Evolutionary conservation across 2,888 invertebrate genomes (phyloP).

Genomic region (Lordiphosa fenestrarum): DNA sequence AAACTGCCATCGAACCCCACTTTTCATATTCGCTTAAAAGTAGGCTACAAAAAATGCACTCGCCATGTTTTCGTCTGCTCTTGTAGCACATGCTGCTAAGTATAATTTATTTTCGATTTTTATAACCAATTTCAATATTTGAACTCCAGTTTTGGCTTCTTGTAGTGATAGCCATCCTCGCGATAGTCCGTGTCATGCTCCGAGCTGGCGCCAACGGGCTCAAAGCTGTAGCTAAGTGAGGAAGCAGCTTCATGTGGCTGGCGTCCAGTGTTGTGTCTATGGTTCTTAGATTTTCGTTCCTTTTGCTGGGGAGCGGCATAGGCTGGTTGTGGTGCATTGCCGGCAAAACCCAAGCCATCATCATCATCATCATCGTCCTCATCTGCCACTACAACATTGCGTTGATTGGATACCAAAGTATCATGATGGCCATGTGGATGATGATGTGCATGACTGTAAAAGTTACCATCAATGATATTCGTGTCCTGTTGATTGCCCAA

Average conservation of each 20-base stretch:
- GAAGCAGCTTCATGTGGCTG: constrained; percentile 5
- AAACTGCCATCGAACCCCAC: constrained; percentile 26
- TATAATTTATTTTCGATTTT: constrained; percentile 23
- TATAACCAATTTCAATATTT: constrained; percentile 15
- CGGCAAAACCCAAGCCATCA: constrained; percentile 41
- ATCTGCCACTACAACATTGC: constrained; percentile 36
- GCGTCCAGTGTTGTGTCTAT: neutral
- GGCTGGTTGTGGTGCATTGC: constrained; percentile 39
- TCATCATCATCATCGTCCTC: constrained; percentile 53
- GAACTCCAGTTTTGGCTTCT: constrained; percentile 45
- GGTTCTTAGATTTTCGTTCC: constrained; percentile 1
- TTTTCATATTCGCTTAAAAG: constrained; percentile 16
- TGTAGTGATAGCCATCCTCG: constrained; percentile 65
- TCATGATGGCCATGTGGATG: constrained; percentile 13
- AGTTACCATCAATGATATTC: constrained; percentile 63
- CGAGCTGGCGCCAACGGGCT: constrained; percentile 32
- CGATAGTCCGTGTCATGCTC: constrained; percentile 41
- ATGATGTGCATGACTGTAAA: constrained; percentile 36
- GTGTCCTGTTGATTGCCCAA: constrained; percentile 63
- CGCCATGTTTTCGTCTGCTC: constrained; percentile 33
- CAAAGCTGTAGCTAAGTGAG: constrained; percentile 10
- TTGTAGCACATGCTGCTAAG: constrained; percentile 59
- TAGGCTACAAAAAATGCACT: constrained; percentile 25
- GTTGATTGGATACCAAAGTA: constrained; percentile 24
- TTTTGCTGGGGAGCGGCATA: constrained; percentile 38